Base-by-base conservation (phyloP, 2,888 invertebrate species). In the Nemurella pictetii region DNA sequence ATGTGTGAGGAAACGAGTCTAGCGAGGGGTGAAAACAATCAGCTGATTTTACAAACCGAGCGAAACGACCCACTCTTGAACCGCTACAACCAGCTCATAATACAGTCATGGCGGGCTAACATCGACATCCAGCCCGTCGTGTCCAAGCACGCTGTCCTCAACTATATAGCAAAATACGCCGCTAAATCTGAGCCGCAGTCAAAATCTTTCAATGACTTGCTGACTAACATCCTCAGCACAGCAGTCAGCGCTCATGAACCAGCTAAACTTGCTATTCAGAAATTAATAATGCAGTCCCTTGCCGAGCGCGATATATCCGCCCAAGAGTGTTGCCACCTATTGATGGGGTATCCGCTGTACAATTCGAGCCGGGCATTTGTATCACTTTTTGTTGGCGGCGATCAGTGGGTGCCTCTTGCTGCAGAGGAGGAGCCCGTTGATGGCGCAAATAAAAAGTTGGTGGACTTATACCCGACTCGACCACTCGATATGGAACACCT, bases 161-260 rank as follows among this genome's bases (percentile, higher is more conserved):
- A 85, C 27, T 86, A 86, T 35, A 83, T 86, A 72, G 77, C 85
- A 1, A 86, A 86, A 27, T 86, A 86, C 81, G 85, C 85, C 9
- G 35, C 86, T 0, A 86, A 86, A 72, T 12, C 77, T 35, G 86
- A 86, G 28, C 30, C 35, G 12, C 15, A 75, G 2, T 85, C 83
- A 4, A 0, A 73, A 28, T 28, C 25, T 0, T 29, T 36, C 5
- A 30, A 20, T 0, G 0, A 30, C n/a, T n/a, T n/a, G n/a, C n/a
- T n/a, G n/a, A n/a, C n/a, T n/a, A n/a, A n/a, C n/a, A n/a, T n/a
- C n/a, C n/a, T n/a, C n/a, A n/a, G n/a, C n/a, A n/a, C n/a, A n/a
- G n/a, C n/a, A n/a, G 74, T 74, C 26, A 74, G 15, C 5, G 74
- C 3, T 5, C 4, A 77, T 27, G 77, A 77, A 4, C 29, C 77